Evolutionary conservation across 2,113 vertebrate species (phyloP).

Genomic region (Cairina moschata): DNA sequence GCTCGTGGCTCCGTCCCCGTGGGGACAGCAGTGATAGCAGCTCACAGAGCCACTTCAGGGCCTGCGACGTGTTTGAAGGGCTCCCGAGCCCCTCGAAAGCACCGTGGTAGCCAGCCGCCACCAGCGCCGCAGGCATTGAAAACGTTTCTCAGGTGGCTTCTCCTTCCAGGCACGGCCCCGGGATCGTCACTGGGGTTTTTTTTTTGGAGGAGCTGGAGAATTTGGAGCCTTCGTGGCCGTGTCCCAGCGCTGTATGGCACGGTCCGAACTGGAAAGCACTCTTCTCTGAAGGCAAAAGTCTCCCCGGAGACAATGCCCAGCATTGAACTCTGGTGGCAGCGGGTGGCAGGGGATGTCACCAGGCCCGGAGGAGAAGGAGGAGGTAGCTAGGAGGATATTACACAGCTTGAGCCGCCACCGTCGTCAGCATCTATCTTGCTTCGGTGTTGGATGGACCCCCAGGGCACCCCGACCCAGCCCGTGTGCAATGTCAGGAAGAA

Average conservation of each 20-base stretch:
- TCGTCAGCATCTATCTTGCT: background rate
- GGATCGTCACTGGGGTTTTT: background rate
- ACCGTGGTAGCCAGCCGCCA: conserved; percentile 15
- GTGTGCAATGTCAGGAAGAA: background rate
- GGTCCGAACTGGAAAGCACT: background rate
- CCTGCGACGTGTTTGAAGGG: background rate
- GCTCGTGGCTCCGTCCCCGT: background rate
- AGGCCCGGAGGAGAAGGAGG: conserved; percentile 32
- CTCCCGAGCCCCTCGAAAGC: conserved; percentile 1
- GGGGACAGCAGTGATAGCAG: background rate
- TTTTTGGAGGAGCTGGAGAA: background rate
- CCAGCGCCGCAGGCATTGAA: background rate
- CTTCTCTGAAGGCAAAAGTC: background rate
- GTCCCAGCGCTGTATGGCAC: background rate
- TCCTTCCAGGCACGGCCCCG: background rate
- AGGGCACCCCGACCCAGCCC: background rate
- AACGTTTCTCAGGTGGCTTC: background rate
- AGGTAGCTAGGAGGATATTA: conserved; percentile 57
- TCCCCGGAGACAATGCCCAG: background rate
- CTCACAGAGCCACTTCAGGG: background rate
- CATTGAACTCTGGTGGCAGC: background rate
- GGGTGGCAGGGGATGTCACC: background rate
- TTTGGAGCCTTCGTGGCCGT: background rate
- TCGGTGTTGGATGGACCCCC: background rate
- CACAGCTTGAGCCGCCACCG: background rate